phyloP scores from a whole-genome alignment of 1,140 invertebrate genomes.

The Zaprionus gabonicus region DNA sequence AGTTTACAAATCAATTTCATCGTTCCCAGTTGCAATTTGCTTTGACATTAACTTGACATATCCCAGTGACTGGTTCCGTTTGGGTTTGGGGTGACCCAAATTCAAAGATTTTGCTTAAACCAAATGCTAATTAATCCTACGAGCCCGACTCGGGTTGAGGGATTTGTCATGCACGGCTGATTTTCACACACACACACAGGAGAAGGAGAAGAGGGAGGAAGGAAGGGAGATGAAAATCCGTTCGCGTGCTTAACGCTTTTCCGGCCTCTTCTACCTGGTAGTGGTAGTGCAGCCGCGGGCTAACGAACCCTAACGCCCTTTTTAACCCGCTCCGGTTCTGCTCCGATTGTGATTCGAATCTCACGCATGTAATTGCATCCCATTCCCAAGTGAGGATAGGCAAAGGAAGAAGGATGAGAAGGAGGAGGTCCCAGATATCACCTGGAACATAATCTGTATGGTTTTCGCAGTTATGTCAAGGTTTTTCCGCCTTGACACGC shows the following conservation, averaged over 20 bases:
- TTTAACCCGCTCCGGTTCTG: slow-evolving; percentile 48
- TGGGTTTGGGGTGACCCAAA: slow-evolving; percentile 37
- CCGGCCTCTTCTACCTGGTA: slow-evolving; percentile 13
- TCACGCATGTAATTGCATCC: slow-evolving; percentile 75
- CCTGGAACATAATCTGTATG: slow-evolving; percentile 64
- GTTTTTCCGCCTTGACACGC: slow-evolving; percentile 56
- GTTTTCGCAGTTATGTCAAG: slow-evolving; percentile 54
- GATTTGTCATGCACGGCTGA: slow-evolving; percentile 66
- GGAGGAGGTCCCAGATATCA: slow-evolving; percentile 29
- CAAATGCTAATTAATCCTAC: slow-evolving; percentile 79
- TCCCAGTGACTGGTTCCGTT: slow-evolving; percentile 38
- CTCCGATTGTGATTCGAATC: slow-evolving; percentile 63
- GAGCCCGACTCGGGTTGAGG: slow-evolving; percentile 28
- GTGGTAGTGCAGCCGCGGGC: slow-evolving; percentile 9
- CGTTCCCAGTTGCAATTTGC: slow-evolving; percentile 48
- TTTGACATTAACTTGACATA: slow-evolving; percentile 78
- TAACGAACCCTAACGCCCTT: slow-evolving; percentile 22
- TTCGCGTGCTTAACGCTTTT: slow-evolving; percentile 49
- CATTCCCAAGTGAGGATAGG: neutral
- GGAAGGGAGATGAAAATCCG: neutral
- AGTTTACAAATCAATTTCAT: slow-evolving; percentile 52
- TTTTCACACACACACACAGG: slow-evolving; percentile 56
- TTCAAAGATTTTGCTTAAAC: slow-evolving; percentile 44
- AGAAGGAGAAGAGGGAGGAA: neutral
- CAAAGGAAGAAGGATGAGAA: no score